A percentile compares a stretch with the other conserved stretches of the same genome.
phyloP scores from a whole-genome alignment of 2,888 invertebrate species.

The Drosophila pegasa region DNA sequence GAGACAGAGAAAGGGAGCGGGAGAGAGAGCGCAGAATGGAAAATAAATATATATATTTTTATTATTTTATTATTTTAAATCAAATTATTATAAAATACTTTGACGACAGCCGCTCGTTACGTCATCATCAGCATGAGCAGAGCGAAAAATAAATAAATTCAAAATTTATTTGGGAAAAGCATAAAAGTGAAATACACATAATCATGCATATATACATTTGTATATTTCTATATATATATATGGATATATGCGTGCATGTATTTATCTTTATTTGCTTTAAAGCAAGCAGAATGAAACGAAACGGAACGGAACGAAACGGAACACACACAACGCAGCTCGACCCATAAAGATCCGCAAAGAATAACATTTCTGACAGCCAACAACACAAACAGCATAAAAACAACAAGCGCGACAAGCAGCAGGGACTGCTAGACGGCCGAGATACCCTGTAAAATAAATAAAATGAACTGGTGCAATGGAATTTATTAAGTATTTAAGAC shows the following conservation, averaged over 20 bases:
- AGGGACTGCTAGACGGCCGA: not conserved
- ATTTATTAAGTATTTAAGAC: too few relatives aligned
- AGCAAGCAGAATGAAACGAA: slow-evolving; percentile 22
- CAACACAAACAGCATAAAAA: slow-evolving; percentile 45
- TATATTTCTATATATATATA: slow-evolving; percentile 8
- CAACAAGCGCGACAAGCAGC: not conserved
- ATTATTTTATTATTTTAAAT: slow-evolving; percentile 17
- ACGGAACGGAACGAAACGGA: slow-evolving; percentile 17
- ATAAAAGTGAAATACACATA: slow-evolving; percentile 34
- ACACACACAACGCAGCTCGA: slow-evolving; percentile 36
- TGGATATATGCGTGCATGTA: not conserved
- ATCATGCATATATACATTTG: not conserved
- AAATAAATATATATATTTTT: not conserved
- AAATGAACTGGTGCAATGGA: too few relatives aligned
- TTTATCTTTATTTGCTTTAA: slow-evolving; percentile 13
- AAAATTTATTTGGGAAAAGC: slow-evolving; percentile 39
- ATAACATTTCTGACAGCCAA: slow-evolving; percentile 55
- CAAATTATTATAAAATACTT: slow-evolving; percentile 42
- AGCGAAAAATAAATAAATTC: slow-evolving; percentile 1
- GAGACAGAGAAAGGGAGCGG: not conserved
- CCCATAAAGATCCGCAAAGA: slow-evolving; percentile 57
- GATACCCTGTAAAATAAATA: slow-evolving; percentile 17
- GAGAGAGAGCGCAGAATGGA: not conserved
- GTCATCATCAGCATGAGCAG: slow-evolving; percentile 14
- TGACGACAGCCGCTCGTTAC: slow-evolving; percentile 31